Evolutionary conservation across 2,113 vertebrate species (phyloP).

Genomic region (Fukomys damarensis): DNA sequence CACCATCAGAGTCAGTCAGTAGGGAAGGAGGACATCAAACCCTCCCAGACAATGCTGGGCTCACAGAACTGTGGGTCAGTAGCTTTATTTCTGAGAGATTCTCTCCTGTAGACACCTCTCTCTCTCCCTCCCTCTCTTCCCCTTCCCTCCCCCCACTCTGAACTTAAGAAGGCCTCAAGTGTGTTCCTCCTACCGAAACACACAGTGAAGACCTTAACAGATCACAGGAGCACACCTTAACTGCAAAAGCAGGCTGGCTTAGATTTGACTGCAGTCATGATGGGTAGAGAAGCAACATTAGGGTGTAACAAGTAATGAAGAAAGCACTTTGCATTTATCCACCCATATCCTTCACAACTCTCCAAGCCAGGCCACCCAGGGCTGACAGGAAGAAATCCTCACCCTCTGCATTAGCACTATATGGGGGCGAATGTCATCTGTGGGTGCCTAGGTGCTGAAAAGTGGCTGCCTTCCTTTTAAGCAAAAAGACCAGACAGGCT

Average conservation of each 20-base stretch:
- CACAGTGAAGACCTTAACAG: background rate
- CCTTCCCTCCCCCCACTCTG: background rate
- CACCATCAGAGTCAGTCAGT: background rate
- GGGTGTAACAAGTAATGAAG: slow-evolving; percentile 21
- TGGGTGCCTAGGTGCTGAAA: slow-evolving; percentile 5
- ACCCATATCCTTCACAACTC: background rate
- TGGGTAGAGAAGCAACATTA: background rate
- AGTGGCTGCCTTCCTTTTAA: slow-evolving; percentile 49
- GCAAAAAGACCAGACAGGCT: slow-evolving; percentile 14
- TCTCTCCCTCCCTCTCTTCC: background rate
- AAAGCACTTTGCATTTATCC: background rate
- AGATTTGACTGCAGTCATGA: background rate
- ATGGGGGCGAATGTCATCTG: slow-evolving; percentile 47
- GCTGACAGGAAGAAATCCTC: slow-evolving; percentile 44
- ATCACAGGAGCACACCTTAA: background rate
- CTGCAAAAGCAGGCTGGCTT: background rate
- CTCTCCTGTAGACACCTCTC: background rate
- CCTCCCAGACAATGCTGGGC: slow-evolving; percentile 1
- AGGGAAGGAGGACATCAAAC: background rate
- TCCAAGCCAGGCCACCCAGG: background rate
- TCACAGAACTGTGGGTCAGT: background rate
- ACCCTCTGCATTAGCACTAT: slow-evolving; percentile 40
- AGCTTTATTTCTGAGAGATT: background rate
- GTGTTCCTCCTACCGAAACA: background rate
- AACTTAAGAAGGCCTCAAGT: background rate